These are phyloP conservation scores for Typhlichthys subterraneus DNA, from an alignment of 2,797 vertebrate species.

Conservation along the genomic window DNA sequence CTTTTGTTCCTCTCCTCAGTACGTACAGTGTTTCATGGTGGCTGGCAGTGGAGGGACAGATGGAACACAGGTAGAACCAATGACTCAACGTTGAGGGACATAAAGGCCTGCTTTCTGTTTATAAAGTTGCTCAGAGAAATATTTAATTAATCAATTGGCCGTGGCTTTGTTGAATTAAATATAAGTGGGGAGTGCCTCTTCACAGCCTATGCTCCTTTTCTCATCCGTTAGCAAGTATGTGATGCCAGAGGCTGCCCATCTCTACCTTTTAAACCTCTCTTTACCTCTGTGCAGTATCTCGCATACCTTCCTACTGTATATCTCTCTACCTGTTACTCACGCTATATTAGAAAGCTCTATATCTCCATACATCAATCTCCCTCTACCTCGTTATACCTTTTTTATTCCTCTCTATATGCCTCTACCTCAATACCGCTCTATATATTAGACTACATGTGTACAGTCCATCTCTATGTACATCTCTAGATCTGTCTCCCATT, in stretches of 20 bases:
- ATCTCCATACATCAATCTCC: not conserved
- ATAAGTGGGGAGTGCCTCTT: conserved; percentile 27
- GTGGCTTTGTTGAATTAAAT: conserved; percentile 47
- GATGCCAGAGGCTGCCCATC: conserved; percentile 6
- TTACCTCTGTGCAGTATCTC: conserved; percentile 2
- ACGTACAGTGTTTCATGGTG: not conserved
- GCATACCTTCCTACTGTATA: conserved; percentile 7
- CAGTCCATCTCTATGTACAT: not conserved
- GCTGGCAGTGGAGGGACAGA: conserved; percentile 13
- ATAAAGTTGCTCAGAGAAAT: conserved; percentile 34
- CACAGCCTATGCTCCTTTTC: conserved; percentile 34
- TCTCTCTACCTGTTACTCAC: not conserved
- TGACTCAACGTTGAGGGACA: conserved; percentile 13
- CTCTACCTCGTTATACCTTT: conserved; percentile 31
- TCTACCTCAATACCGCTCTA: not conserved
- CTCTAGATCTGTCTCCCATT: conserved; percentile 28
- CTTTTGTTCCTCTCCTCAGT: not conserved
- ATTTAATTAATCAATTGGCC: conserved; percentile 38
- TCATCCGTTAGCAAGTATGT: conserved; percentile 30
- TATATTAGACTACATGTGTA: too few relatives aligned
- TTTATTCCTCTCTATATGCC: conserved; percentile 14
- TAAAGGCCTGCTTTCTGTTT: conserved; percentile 34
- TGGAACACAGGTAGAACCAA: conserved; percentile 3
- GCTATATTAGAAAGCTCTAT: too few relatives aligned
- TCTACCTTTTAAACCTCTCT: not conserved